These are phyloP conservation scores for Oryctolagus cuniculus DNA, from an alignment of 2,113 vertebrate genomes.

Conservation along the genomic window mOryCun1.1 NC_091437.1:3478001-3478500, in stretches of 20 bases:
- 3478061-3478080: not conserved
- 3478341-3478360: slow-evolving; percentile 1
- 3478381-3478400: slow-evolving; percentile 27
- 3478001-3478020: not conserved
- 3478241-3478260: not conserved
- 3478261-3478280: not conserved
- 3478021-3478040: not conserved
- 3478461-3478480: not conserved
- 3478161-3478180: not conserved
- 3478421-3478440: slow-evolving; percentile 21
- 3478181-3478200: not conserved
- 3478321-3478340: not conserved
- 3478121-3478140: not conserved
- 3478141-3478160: no score
- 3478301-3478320: not conserved
- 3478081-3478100: slow-evolving; percentile 31
- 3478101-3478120: not conserved
- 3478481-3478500: slow-evolving; percentile 40
- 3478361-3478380: not conserved
- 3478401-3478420: not conserved
- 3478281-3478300: not conserved
- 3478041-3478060: not conserved
- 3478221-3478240: not conserved
- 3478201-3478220: not conserved
- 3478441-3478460: not conserved